phyloP scores from a whole-genome alignment of 1,140 invertebrate species.

The Cherax quadricarinatus region DNA sequence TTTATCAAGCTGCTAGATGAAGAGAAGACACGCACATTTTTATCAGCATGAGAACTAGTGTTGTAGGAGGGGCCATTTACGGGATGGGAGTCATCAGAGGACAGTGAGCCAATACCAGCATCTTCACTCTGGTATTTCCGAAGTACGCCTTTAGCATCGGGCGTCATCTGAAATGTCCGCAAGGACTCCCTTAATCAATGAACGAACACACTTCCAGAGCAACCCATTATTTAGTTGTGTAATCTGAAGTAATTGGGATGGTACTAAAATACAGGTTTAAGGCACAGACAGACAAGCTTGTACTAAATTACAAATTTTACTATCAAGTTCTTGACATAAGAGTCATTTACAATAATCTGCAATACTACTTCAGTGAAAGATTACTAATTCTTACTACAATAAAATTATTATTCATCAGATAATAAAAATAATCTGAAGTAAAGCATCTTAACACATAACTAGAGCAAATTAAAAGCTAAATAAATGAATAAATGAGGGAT shows the following conservation, averaged over 20 bases:
- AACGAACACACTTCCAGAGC: background rate
- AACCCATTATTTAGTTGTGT: background rate
- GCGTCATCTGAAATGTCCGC: slow-evolving; percentile 83
- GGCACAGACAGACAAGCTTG: background rate
- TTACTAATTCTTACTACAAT: background rate
- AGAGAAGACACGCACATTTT: slow-evolving; percentile 66
- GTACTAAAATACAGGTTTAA: background rate
- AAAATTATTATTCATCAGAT: background rate
- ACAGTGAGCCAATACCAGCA: slow-evolving; percentile 74
- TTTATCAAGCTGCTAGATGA: slow-evolving; percentile 4
- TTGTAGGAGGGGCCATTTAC: slow-evolving; percentile 50
- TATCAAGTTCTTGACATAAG: background rate
- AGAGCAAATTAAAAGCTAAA: background rate
- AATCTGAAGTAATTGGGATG: background rate
- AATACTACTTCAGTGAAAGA: background rate
- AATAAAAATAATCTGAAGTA: background rate
- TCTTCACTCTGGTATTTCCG: slow-evolving; percentile 65
- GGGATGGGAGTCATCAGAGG: slow-evolving; percentile 60
- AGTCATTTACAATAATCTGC: background rate
- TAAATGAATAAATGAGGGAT: too few species aligned
- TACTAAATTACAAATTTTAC: background rate
- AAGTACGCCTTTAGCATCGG: slow-evolving; percentile 83
- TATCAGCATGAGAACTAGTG: slow-evolving; percentile 62
- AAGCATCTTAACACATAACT: background rate
- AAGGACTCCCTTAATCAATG: slow-evolving; percentile 9